These are phyloP conservation scores for Echinops telfairi DNA, from an alignment of 2,113 vertebrate species.

Conservation along the genomic window DNA sequence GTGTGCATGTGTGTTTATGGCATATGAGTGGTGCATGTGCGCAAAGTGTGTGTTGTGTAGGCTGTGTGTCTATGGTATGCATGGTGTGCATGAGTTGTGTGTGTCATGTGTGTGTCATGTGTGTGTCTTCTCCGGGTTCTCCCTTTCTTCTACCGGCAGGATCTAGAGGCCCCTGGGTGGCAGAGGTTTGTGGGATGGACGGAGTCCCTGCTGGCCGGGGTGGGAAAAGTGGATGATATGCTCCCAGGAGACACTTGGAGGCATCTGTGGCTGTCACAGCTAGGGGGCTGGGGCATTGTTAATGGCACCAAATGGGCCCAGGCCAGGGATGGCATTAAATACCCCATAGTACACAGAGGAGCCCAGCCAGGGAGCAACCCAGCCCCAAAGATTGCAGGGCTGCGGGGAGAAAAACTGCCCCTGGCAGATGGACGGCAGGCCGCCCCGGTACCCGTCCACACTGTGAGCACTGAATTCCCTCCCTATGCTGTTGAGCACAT, in stretches of 20 bases:
- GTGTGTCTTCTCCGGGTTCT: too few relatives aligned
- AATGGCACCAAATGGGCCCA: not conserved
- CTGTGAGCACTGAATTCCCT: not conserved
- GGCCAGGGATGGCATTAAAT: not conserved
- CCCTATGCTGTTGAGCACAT: not conserved
- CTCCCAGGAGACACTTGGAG: not conserved
- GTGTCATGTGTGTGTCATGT: too few relatives aligned
- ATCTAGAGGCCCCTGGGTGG: too few relatives aligned
- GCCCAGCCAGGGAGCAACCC: not conserved
- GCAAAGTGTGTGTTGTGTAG: too few relatives aligned
- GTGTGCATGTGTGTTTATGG: too few relatives aligned
- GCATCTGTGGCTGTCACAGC: not conserved
- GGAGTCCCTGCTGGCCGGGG: too few relatives aligned
- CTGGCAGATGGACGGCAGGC: not conserved
- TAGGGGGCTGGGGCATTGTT: not conserved
- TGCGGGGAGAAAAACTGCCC: rapidly evolving
- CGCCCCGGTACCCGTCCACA: too few relatives aligned
- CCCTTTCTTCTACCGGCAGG: too few relatives aligned
- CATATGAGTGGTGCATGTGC: too few relatives aligned
- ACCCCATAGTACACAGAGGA: not conserved
- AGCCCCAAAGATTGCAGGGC: not conserved
- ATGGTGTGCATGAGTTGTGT: too few relatives aligned
- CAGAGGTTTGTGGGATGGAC: too few relatives aligned
- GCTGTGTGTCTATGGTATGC: too few relatives aligned
- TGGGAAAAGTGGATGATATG: not conserved